These are phyloP conservation scores for Serripes groenlandicus DNA, from an alignment of 2,888 invertebrate species.

Conservation along the genomic window DNA sequence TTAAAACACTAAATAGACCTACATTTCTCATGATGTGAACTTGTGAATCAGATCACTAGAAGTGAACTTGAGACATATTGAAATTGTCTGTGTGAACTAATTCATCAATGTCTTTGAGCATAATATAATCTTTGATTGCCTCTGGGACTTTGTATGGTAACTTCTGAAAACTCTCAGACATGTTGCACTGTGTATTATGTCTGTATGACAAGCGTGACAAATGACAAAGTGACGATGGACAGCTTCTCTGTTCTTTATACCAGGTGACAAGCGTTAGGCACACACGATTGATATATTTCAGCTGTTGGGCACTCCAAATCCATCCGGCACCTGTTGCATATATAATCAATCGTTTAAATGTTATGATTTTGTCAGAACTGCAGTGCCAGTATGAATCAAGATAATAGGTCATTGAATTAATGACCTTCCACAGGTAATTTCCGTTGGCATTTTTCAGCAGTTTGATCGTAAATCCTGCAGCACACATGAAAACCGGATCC, in stretches of 20 bases:
- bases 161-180: slow-evolving; percentile 60
- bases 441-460: slow-evolving; percentile 69
- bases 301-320: slow-evolving; percentile 72
- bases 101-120: slow-evolving; percentile 76
- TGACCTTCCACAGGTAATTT: slow-evolving; percentile 63
- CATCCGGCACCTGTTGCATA: slow-evolving; percentile 77
- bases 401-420: slow-evolving; percentile 76
- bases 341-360: slow-evolving; percentile 72
- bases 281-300: slow-evolving; percentile 69
- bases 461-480: slow-evolving; percentile 76
- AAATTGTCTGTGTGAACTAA: slow-evolving; percentile 30
- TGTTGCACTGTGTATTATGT: slow-evolving; percentile 50
- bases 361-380: slow-evolving; percentile 60
- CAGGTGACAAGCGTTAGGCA: slow-evolving; percentile 70
- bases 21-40: no score
- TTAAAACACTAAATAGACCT: no score
- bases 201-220: slow-evolving; percentile 70
- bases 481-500: slow-evolving; percentile 74
- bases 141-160: slow-evolving; percentile 70
- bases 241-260: slow-evolving; percentile 66
- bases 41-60: no score
- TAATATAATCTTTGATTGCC: slow-evolving; percentile 71
- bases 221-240: slow-evolving; percentile 70
- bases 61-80: slow-evolving; percentile 15
- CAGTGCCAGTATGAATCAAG: slow-evolving; percentile 78